Conservation (phyloP, 1,140 invertebrate species). For the Nasonia longicornis region DNA sequence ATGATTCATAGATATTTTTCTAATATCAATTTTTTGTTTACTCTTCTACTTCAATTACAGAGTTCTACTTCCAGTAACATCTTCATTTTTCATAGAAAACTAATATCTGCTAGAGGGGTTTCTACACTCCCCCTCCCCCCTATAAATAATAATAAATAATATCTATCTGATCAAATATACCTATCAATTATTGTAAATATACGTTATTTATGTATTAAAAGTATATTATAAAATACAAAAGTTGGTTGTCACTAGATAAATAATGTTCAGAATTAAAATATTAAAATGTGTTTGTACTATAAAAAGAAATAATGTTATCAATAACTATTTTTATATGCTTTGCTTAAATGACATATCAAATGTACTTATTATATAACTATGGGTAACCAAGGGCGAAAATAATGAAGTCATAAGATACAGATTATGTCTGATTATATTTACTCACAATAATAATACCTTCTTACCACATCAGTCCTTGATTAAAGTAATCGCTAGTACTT, state of each 20-base stretch:
- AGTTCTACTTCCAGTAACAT: conserved; percentile 58
- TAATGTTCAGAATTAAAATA: not conserved
- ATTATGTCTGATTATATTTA: conserved; percentile 56
- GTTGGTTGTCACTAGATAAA: not conserved
- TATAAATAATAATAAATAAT: not conserved
- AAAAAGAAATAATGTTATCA: not conserved
- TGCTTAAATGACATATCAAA: not conserved
- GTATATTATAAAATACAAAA: not conserved
- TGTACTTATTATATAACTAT: conserved; percentile 25
- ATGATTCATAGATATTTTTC: conserved; percentile 58
- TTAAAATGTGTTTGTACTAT: not conserved
- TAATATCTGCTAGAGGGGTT: not conserved
- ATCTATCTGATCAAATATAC: not conserved
- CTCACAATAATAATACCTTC: conserved; percentile 55
- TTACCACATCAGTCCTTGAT: conserved; percentile 52
- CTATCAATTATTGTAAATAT: conserved; percentile 26
- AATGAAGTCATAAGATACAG: conserved; percentile 45
- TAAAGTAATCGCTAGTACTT: conserved; percentile 48
- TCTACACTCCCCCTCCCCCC: too few relatives aligned
- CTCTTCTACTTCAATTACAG: conserved; percentile 65
- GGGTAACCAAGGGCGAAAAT: conserved; percentile 15
- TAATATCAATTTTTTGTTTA: conserved; percentile 57
- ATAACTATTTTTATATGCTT: conserved; percentile 13
- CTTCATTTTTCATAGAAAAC: conserved; percentile 38
- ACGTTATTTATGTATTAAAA: not conserved